Evolutionary conservation across 2,888 invertebrate genomes (phyloP).

Genomic region (Drosophila cognata): DNA sequence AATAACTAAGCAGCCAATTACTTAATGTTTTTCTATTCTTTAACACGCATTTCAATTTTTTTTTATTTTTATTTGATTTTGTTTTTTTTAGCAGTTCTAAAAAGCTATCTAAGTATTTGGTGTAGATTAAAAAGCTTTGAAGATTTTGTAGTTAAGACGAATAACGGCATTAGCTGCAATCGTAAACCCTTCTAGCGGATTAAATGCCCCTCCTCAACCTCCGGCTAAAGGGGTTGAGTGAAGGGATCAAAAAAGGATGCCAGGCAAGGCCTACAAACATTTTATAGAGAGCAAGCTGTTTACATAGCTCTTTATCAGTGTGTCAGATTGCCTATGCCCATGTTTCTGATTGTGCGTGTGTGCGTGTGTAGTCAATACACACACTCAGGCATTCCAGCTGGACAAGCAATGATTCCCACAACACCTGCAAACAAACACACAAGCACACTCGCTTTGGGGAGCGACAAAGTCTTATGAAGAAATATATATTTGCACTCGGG

Average conservation of each 20-base stretch:
- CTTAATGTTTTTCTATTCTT: background rate
- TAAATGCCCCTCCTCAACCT: constrained; percentile 25
- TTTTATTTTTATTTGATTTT: constrained; percentile 1
- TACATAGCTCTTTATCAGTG: constrained; percentile 27
- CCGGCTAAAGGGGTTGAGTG: constrained; percentile 17
- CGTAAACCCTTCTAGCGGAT: constrained; percentile 47
- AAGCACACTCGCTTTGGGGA: constrained; percentile 8
- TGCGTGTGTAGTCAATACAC: constrained; percentile 12
- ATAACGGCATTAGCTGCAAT: constrained; percentile 26
- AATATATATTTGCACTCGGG: constrained; percentile 62
- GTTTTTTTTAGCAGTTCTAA: background rate
- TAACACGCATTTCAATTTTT: background rate
- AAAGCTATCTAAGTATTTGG: constrained; percentile 25
- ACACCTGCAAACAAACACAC: constrained; percentile 31
- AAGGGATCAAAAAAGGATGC: constrained; percentile 68
- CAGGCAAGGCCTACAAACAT: constrained; percentile 46
- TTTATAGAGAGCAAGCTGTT: constrained; percentile 56
- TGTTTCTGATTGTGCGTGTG: constrained; percentile 23
- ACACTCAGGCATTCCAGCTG: constrained; percentile 32
- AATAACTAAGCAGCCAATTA: background rate
- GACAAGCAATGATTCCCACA: constrained; percentile 20
- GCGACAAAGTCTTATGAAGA: constrained; percentile 49
- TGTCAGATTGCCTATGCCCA: constrained; percentile 5
- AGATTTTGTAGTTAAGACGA: constrained; percentile 33
- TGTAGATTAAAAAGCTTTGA: constrained; percentile 37